Evolutionary conservation across 2,797 vertebrate genomes (phyloP).

Genomic region (Zonotrichia albicollis): DNA sequence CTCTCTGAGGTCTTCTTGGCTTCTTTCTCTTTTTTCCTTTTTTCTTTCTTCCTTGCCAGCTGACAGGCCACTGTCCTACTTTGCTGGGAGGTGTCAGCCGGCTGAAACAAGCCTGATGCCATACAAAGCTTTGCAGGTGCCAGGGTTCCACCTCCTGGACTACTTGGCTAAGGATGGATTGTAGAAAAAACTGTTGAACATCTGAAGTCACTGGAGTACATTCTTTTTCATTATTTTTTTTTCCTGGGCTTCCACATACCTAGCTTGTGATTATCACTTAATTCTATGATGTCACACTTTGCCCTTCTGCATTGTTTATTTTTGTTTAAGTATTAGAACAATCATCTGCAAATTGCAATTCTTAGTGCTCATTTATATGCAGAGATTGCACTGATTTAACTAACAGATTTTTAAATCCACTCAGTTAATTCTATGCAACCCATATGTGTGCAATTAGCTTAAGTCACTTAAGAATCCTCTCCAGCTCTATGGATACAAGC

Average conservation of each 20-base stretch:
- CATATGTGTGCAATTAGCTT: constrained; percentile 59
- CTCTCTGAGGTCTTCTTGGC: background rate
- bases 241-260: background rate
- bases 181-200: background rate
- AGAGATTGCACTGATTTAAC: constrained; percentile 30
- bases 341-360: constrained; percentile 5
- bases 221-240: accelerated
- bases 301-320: constrained; percentile 1
- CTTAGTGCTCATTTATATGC: constrained; percentile 39
- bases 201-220: background rate
- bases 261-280: background rate
- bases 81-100: background rate
- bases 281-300: background rate
- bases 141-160: background rate
- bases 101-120: background rate
- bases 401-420: constrained; percentile 49
- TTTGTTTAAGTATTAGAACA: background rate
- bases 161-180: background rate
- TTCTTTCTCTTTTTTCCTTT: background rate
- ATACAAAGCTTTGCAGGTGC: background rate
- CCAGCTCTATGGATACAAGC: constrained; percentile 6
- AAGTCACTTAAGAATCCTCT: constrained; percentile 46
- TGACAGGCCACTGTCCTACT: background rate
- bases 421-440: constrained; percentile 25
- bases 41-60: background rate